Base-by-base conservation (phyloP, 2,113 vertebrate species). In the Pomatostomus ruficeps region DNA sequence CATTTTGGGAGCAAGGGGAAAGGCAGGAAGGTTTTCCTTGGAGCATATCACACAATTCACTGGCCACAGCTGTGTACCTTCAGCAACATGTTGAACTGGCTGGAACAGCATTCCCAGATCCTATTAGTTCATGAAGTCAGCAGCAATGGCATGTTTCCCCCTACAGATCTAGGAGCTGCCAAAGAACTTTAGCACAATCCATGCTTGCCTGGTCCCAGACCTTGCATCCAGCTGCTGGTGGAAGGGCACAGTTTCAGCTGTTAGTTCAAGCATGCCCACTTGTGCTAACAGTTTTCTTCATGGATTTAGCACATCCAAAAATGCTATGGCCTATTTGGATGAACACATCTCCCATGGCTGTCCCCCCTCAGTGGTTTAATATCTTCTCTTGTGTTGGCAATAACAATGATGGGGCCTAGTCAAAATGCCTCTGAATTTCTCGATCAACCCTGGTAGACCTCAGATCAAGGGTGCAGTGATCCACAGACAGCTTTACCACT, bases 21-120 rank as follows among this genome's bases (percentile, higher is more conserved):
- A 80, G 14, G 28, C n/a, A 70, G 29, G 22, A 68, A 45, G 11
- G 9, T 33, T 76, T 83, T 42, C 22, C 48, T 72, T n/a, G 54
- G 72, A 63, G 40, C 16, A 24, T 8, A 46, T 7, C 21, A 23
- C 31, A 35, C 10, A 33, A 6, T 17, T 79, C 0, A 0, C n/a
- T 52, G 49, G 21, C 48, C 28, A 31, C 19, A 68, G 58, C 35
- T 63, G 4, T 26, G 20, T 54, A 17, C 18, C 51, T 67, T 42
- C 38, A 70, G 20, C 28, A 85, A 59, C 31, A 33, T 0, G 2
- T 49, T 88, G 26, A 43, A 23, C 45, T 12, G 25, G 6, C 52
- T 43, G 54, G 14, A 66, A 49, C 36, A 25, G n/a, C 1, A 1
- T 26, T 4, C 19, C 10, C n/a, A 48, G 59, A 38, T 45, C 59